Percentiles rank a stretch among this genome's conserved stretches.
Evolutionary conservation across 2,797 vertebrate genomes (phyloP).

Genomic region (Neopelma chrysocephalum): DNA sequence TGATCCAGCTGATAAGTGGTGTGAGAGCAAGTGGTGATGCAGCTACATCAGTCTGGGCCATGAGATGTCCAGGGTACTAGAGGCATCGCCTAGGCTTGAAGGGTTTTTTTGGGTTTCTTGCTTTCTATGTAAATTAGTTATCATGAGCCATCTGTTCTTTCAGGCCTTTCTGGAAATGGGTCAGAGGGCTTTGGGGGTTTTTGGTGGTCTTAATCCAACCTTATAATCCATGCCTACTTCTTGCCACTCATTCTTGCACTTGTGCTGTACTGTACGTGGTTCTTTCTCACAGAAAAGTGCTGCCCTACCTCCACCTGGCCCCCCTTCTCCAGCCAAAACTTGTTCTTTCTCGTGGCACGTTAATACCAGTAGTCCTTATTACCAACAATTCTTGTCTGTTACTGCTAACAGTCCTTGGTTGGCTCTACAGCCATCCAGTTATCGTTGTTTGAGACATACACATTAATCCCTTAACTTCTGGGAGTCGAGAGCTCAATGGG

Average conservation of each 20-base stretch:
- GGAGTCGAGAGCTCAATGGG: background rate
- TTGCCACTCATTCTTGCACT: background rate
- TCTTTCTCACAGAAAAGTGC: background rate
- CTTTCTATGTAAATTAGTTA: background rate
- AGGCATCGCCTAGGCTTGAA: background rate
- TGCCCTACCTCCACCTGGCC: background rate
- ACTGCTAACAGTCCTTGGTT: background rate
- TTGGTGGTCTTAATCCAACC: background rate
- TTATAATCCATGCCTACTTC: background rate
- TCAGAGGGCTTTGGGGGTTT: background rate
- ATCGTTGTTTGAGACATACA: background rate
- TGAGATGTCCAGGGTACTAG: background rate
- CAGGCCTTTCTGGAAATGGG: background rate
- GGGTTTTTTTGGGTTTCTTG: background rate
- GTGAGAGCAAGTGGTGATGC: background rate
- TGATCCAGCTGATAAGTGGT: too few relatives aligned
- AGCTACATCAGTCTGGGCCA: rapidly evolving
- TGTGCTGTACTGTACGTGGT: background rate
- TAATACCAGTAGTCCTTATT: background rate
- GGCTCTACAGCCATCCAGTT: background rate
- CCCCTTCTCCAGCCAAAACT: background rate
- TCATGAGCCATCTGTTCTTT: background rate
- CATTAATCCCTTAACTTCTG: background rate
- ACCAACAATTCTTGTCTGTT: background rate
- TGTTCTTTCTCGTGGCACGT: background rate